These are phyloP conservation scores for Plebejus anna DNA, from an alignment of 2,888 invertebrate genomes.

Conservation along the genomic window DNA sequence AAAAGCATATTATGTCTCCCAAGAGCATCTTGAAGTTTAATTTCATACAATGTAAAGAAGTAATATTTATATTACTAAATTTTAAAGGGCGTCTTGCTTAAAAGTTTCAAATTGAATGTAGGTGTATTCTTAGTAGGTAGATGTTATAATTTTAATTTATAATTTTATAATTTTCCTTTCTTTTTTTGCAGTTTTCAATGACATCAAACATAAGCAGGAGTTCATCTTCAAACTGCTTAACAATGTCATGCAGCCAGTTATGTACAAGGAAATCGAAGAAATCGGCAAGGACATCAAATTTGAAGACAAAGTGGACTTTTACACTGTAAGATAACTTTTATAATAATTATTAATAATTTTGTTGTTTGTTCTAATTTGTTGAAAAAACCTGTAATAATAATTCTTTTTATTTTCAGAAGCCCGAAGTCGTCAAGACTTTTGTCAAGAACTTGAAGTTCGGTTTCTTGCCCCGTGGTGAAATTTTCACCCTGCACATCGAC, in stretches of 20 bases:
- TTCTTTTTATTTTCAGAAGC: constrained; percentile 62
- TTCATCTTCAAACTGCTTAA: constrained; percentile 74
- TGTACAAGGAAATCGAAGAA: constrained; percentile 70
- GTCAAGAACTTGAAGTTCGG: constrained; percentile 75
- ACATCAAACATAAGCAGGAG: constrained; percentile 67
- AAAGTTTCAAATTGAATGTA: background rate
- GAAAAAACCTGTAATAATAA: too few species aligned
- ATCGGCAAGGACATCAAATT: constrained; percentile 64
- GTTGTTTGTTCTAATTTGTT: background rate
- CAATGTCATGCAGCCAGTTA: constrained; percentile 68
- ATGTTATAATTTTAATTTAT: too few species aligned
- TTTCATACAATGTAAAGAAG: background rate
- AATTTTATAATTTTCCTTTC: background rate
- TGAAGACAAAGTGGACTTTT: constrained; percentile 61
- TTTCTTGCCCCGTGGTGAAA: constrained; percentile 76
- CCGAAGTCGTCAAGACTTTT: constrained; percentile 80
- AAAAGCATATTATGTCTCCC: background rate
- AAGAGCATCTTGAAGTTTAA: background rate
- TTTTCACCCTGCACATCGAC: constrained; percentile 72
- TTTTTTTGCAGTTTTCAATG: constrained; percentile 58
- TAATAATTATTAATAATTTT: background rate
- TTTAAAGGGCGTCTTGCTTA: background rate
- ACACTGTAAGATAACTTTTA: constrained; percentile 49
- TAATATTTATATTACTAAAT: background rate
- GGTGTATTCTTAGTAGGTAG: too few species aligned